Evolutionary conservation across 2,113 vertebrate species (phyloP), one percentile per base, ranked within the genome.

Genomic region (Cinclus mexicanus): DNA sequence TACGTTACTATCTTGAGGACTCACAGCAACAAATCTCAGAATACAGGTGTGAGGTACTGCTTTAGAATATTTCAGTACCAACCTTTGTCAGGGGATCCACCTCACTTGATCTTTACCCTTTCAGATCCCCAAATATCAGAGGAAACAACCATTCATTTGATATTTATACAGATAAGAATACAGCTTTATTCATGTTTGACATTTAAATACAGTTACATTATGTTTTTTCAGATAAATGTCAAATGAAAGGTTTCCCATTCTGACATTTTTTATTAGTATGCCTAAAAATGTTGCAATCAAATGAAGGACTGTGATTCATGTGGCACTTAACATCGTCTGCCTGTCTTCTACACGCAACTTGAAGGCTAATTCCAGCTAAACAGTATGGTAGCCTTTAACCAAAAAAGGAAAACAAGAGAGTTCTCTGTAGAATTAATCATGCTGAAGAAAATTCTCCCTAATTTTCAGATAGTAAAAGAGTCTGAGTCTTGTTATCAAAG

Each of bases 221-320:
- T 85, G 83, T 67, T 89, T 97, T 95, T 96, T 90, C 83, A 91
- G 94, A 96, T 97, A 97, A 97, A 97, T 97, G 97, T 97, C 97
- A 96, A 87, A 96, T 31, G 90, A 96, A 97, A 96, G 96, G 93
- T 97, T 96, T 95, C 81, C 53, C 94, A 93, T 90, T 88, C 77
- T 96, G 96, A 96, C 91, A 95, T 96, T 97, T 97, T 95, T 96
- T 92, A 95, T 96, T 81, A 93, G 89, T 84, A 81, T 88, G 89
- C 91, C 93, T 96, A 94, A 92, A 95, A 96, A 74, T 74, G 67
- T 72, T 93, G 89, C 23, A 21, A 92, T 97, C 70, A 94, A 93
- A 95, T 56, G 77, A 93, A 90, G 79, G 78, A 67, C 59, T 87
- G 68, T 90, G 93, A 95, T 96, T 96, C 75, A 91, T 92, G 81